Evolutionary conservation across 2,888 invertebrate genomes (phyloP), one percentile per base, ranked within the genome.

Genomic region (Resseliella maxima): DNA sequence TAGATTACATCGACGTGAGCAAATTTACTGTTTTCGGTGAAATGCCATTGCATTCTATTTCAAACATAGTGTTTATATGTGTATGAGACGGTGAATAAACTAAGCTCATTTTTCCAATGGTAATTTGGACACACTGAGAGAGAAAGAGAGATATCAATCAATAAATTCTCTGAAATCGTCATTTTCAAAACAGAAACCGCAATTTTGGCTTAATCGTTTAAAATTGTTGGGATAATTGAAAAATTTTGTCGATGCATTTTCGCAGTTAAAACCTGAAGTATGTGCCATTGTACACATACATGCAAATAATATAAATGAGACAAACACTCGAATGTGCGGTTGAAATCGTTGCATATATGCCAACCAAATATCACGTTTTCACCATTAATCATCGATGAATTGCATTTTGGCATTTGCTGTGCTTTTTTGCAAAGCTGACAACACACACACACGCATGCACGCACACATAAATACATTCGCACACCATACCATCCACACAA

Each of bases 201-300:
- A 24, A n/a, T n/a, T n/a, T 18, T 31, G 12, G 10, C 15, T 72
- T 72, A 72, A 72, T 72, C 18, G 72, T 35, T 72, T 72, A 27
- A 72, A 72, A 72, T n/a, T 72, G 72, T 72, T 31, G 72, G 35
- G 72, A 35, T 72, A 72, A 72, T 72, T 72, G 72, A 72, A 72
- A 72, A 72, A 72, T 72, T 27, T 59, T n/a, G 3, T 5, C 24
- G 5, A 24, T 24, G 59, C 24, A 31, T 72, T n/a, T n/a, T 27
- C 31, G 72, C 31, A 24, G 59, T 6, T 5, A 24, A 24, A n/a
- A 15, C 59, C 24, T 24, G 59, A 24, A 6, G 6, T 8, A 8
- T 41, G 41, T 41, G 6, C 41, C 5, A 5, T 41, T 41, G 59
- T 15, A 31, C 6, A 31, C 3, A 12, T 2, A 15, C 15, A 31